Conservation (phyloP, 2,888 invertebrate genomes). For the Torymus texanus region DNA sequence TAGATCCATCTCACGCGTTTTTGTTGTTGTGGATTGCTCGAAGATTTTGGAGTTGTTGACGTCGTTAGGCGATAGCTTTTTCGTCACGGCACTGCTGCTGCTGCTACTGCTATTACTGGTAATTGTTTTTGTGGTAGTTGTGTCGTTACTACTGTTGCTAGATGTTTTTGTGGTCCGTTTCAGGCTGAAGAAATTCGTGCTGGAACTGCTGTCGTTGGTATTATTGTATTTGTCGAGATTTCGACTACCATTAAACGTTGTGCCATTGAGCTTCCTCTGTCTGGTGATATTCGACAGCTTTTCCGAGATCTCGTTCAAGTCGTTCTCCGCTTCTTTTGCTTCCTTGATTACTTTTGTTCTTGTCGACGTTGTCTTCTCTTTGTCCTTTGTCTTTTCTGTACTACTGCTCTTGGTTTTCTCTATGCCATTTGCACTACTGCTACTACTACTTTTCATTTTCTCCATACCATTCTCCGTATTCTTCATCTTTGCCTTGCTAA, state of each 20-base stretch:
- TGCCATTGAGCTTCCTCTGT: constrained; percentile 70
- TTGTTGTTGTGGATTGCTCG: constrained; percentile 3
- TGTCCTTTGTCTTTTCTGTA: too few species aligned
- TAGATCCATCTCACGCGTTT: constrained; percentile 64
- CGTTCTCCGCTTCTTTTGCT: constrained; percentile 43
- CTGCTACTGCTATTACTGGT: neutral
- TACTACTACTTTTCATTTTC: too few species aligned
- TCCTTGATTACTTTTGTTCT: neutral
- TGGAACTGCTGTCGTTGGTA: constrained; percentile 6
- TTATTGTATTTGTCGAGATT: constrained; percentile 57
- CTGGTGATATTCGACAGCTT: constrained; percentile 68
- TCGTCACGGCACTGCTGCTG: neutral
- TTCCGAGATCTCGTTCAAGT: constrained; percentile 70
- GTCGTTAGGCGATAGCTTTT: neutral
- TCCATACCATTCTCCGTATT: too few species aligned
- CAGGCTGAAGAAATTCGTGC: constrained; percentile 25
- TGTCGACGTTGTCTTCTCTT: neutral
- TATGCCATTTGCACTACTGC: too few species aligned
- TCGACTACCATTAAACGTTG: constrained; percentile 69
- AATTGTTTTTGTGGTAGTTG: neutral
- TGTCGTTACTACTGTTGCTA: neutral
- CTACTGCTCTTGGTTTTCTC: neutral
- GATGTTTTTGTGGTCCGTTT: constrained; percentile 9
- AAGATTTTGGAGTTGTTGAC: neutral
- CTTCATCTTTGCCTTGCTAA: neutral